Base-by-base conservation (phyloP, 2,113 vertebrate species). In the Stigmatopora argus region DNA sequence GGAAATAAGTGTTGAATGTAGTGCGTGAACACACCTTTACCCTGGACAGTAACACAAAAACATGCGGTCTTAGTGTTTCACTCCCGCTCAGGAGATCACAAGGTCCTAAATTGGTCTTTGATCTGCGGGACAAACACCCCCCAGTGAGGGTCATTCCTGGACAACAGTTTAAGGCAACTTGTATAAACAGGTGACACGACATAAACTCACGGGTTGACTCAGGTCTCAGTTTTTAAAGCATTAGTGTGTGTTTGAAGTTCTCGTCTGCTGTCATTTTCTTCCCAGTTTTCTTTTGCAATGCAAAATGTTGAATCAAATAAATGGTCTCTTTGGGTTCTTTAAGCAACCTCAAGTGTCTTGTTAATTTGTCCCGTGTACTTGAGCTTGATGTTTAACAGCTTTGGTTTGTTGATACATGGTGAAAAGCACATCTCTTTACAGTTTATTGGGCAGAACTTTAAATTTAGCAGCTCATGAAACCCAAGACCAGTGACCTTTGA, bases 391-490 rank as follows among this genome's bases (percentile, higher is more conserved):
- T 63, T 57, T 53, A 5, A 63, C 26, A 34, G 63, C 58, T 26
- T 52, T 26, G 14, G 58, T 21, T n/a, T 12, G 13, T 19, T 1
- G 52, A 6, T 12, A 55, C 19, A 14, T 46, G 45, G 3, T 46
- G 45, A 46, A 46, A 46, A 59, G 66, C 46, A 9, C 65, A 71
- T 49, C 78, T 74, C 64, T 60, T 75, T 66, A 10, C 69, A 38
- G 71, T 77, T 79, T 77, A n/a, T 70, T 75, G 74, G 66, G 57
- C 63, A 21, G 13, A 0, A 46, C 2, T 76, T 81, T 87, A 87
- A 87, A 83, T 87, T 83, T 87, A 87, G 82, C 74, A 79, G 74
- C 82, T 77, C 12, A 67, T 87, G 86, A 87, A 87, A 87, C 70
- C 55, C 13, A 82, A 87, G 81, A 85, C 79, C 38, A 65, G 71